Evolutionary conservation across 2,888 invertebrate species (phyloP), one percentile per base, ranked within the genome.

Genomic region (Dione juno): DNA sequence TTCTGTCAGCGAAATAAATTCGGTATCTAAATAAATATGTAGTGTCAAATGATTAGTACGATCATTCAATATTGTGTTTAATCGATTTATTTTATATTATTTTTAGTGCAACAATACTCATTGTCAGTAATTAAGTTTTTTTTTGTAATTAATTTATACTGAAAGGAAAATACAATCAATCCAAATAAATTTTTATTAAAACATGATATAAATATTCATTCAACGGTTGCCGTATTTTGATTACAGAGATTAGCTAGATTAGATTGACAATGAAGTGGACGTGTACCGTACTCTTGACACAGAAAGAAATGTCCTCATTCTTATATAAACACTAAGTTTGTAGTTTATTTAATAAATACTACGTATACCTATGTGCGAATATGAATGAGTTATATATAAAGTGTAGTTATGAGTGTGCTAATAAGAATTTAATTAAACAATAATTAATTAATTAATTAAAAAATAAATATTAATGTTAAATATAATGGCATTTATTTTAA

Each of bases 291-390:
- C 35, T 69, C 72, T 72, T 72, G 72, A 72, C 72, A 72, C 50
- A 72, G 52, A 72, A 72, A 72, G 43, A 61, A 66, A 53, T 67
- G 69, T 69, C 69, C 72, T 72, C 63, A 59, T 69, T 72, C 52
- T 66, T 66, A 40, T 66, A 40, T 37, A 64, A 43, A 16, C 54
- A 37, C 35, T 35, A 10, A 54, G 35, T 37, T 9, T 54, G 9
- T 50, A 14, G 14, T 52, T 21, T 64, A 28, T 64, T 8, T n/a
- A 54, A 19, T 37, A 45, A 16, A 59, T 19, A n/a, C 43, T 28
- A 21, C 0, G 21, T 59, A 58, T 52, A 21, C 21, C 1, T 52
- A 28, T 6, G 9, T 19, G 21, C 13, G 52, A 3, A 21, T 28
- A 28, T 52, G 13, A 52, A 52, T 48, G 3, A 11, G 10, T 19